These are phyloP conservation scores for Taurulus bubalis DNA, from an alignment of 2,113 vertebrate genomes.

Conservation along the genomic window DNA sequence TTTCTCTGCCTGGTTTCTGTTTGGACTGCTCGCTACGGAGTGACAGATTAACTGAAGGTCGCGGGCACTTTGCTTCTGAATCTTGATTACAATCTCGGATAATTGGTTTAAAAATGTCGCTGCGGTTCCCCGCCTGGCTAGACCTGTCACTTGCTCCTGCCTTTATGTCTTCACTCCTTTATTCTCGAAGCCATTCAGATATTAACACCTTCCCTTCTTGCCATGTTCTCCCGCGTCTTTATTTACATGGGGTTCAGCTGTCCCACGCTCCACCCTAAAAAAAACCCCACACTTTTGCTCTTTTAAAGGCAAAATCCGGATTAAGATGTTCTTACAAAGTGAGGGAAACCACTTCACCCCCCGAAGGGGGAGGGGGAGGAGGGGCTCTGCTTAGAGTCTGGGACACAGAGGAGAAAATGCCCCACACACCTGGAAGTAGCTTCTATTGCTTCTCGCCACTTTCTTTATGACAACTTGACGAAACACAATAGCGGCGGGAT, in stretches of 20 bases:
- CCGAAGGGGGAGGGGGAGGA: slow-evolving; percentile 33
- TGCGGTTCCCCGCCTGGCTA: slow-evolving; percentile 8
- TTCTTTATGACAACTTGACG: slow-evolving; percentile 47
- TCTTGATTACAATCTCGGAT: slow-evolving; percentile 32
- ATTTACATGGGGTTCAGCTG: slow-evolving; percentile 23
- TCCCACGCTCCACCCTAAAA: slow-evolving; percentile 26
- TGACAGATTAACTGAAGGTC: slow-evolving; percentile 19
- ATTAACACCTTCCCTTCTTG: slow-evolving; percentile 18
- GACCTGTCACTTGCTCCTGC: neutral
- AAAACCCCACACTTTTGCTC: slow-evolving; percentile 2
- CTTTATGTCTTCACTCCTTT: slow-evolving; percentile 6
- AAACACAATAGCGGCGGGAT: slow-evolving; percentile 51
- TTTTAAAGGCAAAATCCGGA: slow-evolving; percentile 39
- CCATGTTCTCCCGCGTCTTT: slow-evolving; percentile 46
- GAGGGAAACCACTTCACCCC: slow-evolving; percentile 48
- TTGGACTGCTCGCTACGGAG: neutral
- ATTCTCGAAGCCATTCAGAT: neutral
- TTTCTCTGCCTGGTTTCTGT: slow-evolving; percentile 28
- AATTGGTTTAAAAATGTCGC: slow-evolving; percentile 32
- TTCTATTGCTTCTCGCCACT: slow-evolving; percentile 50
- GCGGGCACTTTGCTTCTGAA: slow-evolving; percentile 17
- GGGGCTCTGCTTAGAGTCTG: neutral
- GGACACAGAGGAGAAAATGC: slow-evolving; percentile 42
- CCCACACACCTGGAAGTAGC: slow-evolving; percentile 43
- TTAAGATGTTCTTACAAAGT: slow-evolving; percentile 65